phyloP scores from a whole-genome alignment of 2,888 invertebrate genomes.

The Aelia acuminata region DNA sequence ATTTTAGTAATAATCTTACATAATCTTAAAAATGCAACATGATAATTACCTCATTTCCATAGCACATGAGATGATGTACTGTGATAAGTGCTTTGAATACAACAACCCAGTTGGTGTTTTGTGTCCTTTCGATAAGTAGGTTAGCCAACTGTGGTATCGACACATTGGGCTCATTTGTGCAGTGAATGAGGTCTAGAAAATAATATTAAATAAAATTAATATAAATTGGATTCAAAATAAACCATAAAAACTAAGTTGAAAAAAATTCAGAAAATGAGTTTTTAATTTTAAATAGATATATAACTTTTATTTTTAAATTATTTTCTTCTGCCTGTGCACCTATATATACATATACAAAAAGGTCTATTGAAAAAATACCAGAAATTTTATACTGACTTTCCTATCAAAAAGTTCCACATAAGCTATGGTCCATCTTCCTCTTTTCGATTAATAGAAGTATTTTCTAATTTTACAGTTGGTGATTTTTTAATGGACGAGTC shows the following conservation, averaged over 20 bases:
- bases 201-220: slow-evolving; percentile 11
- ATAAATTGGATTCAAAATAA: neutral
- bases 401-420: too few relatives aligned
- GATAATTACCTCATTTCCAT: slow-evolving; percentile 95
- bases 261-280: too few relatives aligned
- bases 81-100: slow-evolving; percentile 98
- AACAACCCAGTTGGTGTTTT: slow-evolving; percentile 98
- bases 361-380: too few relatives aligned
- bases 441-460: too few relatives aligned
- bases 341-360: too few relatives aligned
- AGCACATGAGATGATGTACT: slow-evolving; percentile 98
- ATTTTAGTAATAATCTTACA: neutral
- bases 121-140: slow-evolving; percentile 96
- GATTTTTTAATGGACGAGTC: too few relatives aligned
- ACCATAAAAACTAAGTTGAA: neutral
- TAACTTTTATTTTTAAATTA: too few relatives aligned
- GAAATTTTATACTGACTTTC: too few relatives aligned
- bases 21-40: neutral
- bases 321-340: too few relatives aligned
- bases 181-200: slow-evolving; percentile 96
- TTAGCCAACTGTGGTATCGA: slow-evolving; percentile 99
- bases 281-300: too few relatives aligned
- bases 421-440: too few relatives aligned
- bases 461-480: too few relatives aligned
- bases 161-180: slow-evolving; percentile 99